Evolutionary conservation across 1,140 invertebrate species (phyloP).

Genomic region (Drosophila ogumai): DNA sequence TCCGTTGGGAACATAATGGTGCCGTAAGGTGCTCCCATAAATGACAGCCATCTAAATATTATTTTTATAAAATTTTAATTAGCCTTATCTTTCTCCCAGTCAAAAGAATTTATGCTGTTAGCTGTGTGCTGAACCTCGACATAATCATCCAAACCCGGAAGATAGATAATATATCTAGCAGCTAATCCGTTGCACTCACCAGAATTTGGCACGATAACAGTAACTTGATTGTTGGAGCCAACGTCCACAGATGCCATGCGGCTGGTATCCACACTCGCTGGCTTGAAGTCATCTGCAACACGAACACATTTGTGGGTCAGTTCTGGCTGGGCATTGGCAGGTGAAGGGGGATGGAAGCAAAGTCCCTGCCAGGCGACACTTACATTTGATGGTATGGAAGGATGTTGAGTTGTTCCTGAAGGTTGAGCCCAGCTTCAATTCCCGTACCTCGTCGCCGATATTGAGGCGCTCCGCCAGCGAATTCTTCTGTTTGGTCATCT

Average conservation of each 20-base stretch:
- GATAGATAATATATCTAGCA: not conserved
- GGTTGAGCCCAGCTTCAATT: constrained; percentile 93
- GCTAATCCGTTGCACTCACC: constrained; percentile 84
- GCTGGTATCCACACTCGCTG: constrained; percentile 96
- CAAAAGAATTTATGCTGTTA: not conserved
- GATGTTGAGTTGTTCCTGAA: constrained; percentile 88
- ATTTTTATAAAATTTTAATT: not conserved
- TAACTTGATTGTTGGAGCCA: constrained; percentile 94
- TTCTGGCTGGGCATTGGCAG: not conserved
- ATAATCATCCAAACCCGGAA: not conserved
- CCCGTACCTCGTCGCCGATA: constrained; percentile 89
- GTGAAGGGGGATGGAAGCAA: not conserved
- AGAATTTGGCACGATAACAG: constrained; percentile 96
- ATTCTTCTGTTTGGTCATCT: constrained; percentile 83
- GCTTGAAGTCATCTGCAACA: constrained; percentile 97
- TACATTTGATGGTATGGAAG: constrained; percentile 95
- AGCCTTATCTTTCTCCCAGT: not conserved
- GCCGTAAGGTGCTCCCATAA: too few species aligned
- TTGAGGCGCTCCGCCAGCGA: constrained; percentile 87
- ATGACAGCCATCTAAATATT: not conserved
- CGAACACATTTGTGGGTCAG: constrained; percentile 15
- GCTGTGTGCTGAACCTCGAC: too few species aligned
- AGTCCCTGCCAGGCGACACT: constrained; percentile 76
- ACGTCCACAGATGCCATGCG: constrained; percentile 96
- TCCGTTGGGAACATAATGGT: not conserved